phyloP scores from a whole-genome alignment of 1,140 invertebrate genomes.

The Lineus longissimus region DNA sequence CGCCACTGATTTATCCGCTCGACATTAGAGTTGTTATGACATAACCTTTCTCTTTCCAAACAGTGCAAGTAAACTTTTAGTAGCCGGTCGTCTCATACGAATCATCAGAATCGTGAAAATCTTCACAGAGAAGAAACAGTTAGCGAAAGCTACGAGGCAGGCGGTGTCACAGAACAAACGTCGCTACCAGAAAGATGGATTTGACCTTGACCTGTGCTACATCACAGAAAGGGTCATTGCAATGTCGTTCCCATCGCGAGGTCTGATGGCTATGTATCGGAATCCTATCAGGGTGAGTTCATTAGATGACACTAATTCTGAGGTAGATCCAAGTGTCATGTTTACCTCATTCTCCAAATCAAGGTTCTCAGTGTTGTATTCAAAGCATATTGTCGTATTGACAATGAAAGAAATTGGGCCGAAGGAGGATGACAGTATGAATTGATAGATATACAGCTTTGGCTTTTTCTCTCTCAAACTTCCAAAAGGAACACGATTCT shows the following conservation, averaged over 20 bases:
- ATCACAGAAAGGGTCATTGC: constrained; percentile 62
- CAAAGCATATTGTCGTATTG: too few species aligned
- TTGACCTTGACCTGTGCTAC: constrained; percentile 63
- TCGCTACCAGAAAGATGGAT: constrained; percentile 59
- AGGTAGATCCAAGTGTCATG: too few species aligned
- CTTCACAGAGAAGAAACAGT: constrained; percentile 52
- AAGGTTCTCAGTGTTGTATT: too few species aligned
- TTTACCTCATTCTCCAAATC: too few species aligned
- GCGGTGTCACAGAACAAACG: constrained; percentile 62
- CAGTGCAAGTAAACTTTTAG: constrained; percentile 46
- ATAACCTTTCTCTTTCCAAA: too few species aligned
- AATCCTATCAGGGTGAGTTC: constrained; percentile 59
- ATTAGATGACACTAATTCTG: too few species aligned
- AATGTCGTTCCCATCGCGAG: constrained; percentile 63
- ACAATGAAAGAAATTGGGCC: too few species aligned
- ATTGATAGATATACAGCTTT: not conserved
- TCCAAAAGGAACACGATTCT: too few species aligned
- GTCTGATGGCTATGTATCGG: constrained; percentile 60
- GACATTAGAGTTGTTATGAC: too few species aligned
- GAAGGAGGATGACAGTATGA: not conserved
- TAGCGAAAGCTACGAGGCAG: constrained; percentile 54
- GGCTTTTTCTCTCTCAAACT: constrained; percentile 3
- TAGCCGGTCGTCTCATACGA: constrained; percentile 54
- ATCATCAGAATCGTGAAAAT: constrained; percentile 54
- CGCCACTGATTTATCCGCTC: too few species aligned